Conservation (phyloP, 2,888 invertebrate genomes). For the Clusia tigrina region DNA sequence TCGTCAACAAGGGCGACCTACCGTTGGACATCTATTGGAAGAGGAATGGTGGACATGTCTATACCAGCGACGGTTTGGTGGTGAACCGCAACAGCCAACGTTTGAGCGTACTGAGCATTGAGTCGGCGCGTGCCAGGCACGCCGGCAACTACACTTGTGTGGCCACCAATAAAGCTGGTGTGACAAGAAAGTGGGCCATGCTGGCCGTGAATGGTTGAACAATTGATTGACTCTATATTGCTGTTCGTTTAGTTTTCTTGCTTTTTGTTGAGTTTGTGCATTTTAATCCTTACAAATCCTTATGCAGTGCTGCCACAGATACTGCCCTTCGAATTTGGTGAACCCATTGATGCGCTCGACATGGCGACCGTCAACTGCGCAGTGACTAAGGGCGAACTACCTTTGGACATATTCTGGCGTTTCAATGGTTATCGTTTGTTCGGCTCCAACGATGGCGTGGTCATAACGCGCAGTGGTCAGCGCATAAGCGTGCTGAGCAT, state of each 20-base stretch:
- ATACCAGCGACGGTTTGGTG: constrained; percentile 67
- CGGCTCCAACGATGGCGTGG: constrained; percentile 49
- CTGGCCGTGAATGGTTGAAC: constrained; percentile 71
- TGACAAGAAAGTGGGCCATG: constrained; percentile 67
- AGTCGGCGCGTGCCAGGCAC: constrained; percentile 70
- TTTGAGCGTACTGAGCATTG: constrained; percentile 71
- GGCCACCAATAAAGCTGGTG: constrained; percentile 70
- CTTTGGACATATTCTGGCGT: constrained; percentile 72
- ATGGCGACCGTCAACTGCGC: constrained; percentile 68
- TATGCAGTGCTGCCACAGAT: constrained; percentile 69
- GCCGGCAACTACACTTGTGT: constrained; percentile 72
- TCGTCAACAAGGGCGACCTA: constrained; percentile 78
- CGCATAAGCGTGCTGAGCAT: constrained; percentile 68
- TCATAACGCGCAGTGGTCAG: constrained; percentile 49
- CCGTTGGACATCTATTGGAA: constrained; percentile 81
- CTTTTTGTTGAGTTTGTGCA: no score
- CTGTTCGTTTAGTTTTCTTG: constrained; percentile 1
- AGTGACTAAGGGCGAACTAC: constrained; percentile 70
- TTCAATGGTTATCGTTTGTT: constrained; percentile 68
- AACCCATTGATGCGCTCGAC: constrained; percentile 70
- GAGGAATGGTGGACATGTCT: constrained; percentile 65
- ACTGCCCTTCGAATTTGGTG: constrained; percentile 68
- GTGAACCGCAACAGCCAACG: constrained; percentile 70
- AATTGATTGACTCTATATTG: not conserved
- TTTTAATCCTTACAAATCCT: no score